phyloP scores from a whole-genome alignment of 1,140 invertebrate species.

The Papilio xuthus region DNA sequence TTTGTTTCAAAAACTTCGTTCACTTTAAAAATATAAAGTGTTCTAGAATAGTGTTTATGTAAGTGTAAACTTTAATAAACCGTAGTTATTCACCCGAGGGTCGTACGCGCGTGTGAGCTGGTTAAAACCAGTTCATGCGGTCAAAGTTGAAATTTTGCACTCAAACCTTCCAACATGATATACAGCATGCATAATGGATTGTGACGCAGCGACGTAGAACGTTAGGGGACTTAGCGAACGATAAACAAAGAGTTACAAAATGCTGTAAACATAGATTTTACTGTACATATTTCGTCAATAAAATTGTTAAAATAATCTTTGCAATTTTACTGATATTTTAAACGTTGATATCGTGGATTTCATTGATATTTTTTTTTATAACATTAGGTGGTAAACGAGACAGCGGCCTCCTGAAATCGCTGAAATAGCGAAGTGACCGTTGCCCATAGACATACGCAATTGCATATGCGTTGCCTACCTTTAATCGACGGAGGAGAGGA shows the following conservation, averaged over 20 bases:
- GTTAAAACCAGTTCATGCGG: constrained; percentile 40
- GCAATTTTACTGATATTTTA: background rate
- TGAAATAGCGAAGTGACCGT: no score
- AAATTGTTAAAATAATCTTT: background rate
- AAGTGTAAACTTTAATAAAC: constrained; percentile 15
- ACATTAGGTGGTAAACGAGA: no score
- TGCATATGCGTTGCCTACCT: no score
- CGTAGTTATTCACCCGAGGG: background rate
- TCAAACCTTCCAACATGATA: constrained; percentile 22
- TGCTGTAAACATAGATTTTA: background rate
- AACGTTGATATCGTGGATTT: background rate
- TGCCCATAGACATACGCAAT: no score
- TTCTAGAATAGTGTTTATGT: background rate
- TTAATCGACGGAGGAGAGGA: no score
- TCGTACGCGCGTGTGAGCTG: constrained; percentile 26
- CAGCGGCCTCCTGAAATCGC: no score
- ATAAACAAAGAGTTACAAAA: background rate
- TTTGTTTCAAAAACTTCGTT: background rate
- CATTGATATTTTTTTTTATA: no score
- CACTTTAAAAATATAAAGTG: background rate
- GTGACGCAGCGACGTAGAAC: background rate
- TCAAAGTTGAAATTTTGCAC: constrained; percentile 41
- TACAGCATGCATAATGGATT: constrained; percentile 22
- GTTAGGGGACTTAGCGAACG: constrained; percentile 8
- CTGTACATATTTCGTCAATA: background rate